Evolutionary conservation across 2,888 invertebrate species (phyloP).

Genomic region (Agonopterix heracliana): DNA sequence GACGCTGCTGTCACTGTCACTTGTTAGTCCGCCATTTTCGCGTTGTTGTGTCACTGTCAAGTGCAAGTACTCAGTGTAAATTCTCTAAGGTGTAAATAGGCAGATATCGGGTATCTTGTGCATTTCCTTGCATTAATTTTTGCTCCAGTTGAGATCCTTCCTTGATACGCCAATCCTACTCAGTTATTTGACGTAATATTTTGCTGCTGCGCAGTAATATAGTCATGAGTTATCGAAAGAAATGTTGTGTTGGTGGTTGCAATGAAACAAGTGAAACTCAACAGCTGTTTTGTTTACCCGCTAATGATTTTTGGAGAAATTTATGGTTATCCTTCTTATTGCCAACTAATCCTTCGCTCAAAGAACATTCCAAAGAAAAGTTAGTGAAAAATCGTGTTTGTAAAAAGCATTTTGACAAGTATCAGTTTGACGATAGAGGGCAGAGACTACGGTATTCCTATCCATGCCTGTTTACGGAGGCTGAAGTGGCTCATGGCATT

Average conservation of each 20-base stretch:
- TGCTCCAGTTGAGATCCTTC: background rate
- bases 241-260: constrained; percentile 19
- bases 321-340: constrained; percentile 17
- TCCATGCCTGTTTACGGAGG: constrained; percentile 12
- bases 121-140: background rate
- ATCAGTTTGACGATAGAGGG: constrained; percentile 12
- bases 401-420: constrained; percentile 16
- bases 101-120: background rate
- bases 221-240: background rate
- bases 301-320: constrained; percentile 12
- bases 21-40: background rate
- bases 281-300: constrained; percentile 14
- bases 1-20: background rate
- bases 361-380: constrained; percentile 12
- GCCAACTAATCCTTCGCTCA: constrained; percentile 12
- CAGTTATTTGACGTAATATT: background rate
- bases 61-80: background rate
- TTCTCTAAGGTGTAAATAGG: background rate
- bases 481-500: constrained; percentile 2
- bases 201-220: background rate
- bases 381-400: constrained; percentile 14
- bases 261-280: constrained; percentile 14
- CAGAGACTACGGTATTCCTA: constrained; percentile 9
- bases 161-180: background rate
- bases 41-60: background rate